Percentiles rank a stretch among this genome's conserved stretches.
Conservation (phyloP, 2,113 vertebrate species). For the Tylochromis polylepis region DNA sequence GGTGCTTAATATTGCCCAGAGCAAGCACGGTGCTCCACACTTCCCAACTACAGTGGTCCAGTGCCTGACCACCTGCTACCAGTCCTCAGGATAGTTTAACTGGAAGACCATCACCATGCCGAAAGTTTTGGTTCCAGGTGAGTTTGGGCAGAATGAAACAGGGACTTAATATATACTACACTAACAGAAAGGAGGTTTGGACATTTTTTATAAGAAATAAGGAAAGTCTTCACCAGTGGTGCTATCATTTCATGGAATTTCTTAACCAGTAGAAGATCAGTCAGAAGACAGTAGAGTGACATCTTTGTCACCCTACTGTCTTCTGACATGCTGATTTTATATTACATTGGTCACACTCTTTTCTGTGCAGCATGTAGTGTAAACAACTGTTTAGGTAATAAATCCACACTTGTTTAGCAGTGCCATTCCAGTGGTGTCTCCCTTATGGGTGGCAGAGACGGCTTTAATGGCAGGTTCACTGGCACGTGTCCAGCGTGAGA, state of each 20-base stretch:
- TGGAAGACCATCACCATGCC: conserved; percentile 70
- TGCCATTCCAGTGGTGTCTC: background rate
- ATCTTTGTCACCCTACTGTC: background rate
- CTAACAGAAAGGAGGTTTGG: background rate
- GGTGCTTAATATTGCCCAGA: conserved; percentile 59
- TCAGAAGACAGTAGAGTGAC: background rate
- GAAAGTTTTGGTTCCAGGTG: conserved; percentile 77
- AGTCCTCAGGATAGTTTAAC: conserved; percentile 42
- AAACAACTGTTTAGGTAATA: background rate
- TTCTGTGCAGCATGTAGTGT: background rate
- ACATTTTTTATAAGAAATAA: background rate
- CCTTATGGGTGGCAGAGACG: background rate
- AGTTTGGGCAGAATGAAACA: conserved; percentile 49
- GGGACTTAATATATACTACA: background rate
- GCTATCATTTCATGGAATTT: background rate
- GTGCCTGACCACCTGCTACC: conserved; percentile 30
- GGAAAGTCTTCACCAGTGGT: background rate
- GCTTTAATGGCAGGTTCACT: background rate
- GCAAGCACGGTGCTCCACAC: conserved; percentile 24
- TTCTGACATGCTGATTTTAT: background rate
- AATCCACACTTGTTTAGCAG: background rate
- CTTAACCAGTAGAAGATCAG: background rate
- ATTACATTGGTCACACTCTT: background rate
- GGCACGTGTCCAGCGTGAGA: background rate
- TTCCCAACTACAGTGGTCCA: conserved; percentile 41